Evolutionary conservation across 2,888 invertebrate species (phyloP).

Genomic region (Andrena fulva): DNA sequence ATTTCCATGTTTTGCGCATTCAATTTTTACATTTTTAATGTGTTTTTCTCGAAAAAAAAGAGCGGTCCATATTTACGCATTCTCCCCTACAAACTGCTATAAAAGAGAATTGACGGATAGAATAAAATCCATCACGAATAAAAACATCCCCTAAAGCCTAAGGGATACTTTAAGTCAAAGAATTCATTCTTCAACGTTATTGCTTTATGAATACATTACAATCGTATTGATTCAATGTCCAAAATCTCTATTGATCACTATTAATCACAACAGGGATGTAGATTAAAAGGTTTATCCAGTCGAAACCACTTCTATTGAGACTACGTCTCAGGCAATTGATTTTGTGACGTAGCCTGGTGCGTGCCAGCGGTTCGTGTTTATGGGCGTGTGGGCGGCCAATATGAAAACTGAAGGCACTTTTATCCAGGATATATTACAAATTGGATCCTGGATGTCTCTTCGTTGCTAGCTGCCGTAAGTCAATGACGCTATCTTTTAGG

Average conservation of each 20-base stretch:
- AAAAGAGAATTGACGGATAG: too few relatives aligned
- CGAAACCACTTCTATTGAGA: not conserved
- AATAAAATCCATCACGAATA: too few relatives aligned
- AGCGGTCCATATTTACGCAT: too few relatives aligned
- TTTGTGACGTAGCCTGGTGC: conserved; percentile 12
- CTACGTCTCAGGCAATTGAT: conserved; percentile 42
- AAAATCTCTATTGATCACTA: not conserved
- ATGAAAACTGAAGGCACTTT: conserved; percentile 34
- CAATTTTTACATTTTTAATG: too few relatives aligned
- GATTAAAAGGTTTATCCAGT: conserved; percentile 12
- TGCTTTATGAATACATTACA: too few relatives aligned
- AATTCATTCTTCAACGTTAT: too few relatives aligned
- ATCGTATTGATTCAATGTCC: not conserved
- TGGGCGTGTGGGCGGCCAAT: conserved; percentile 26
- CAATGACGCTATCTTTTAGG: conserved; percentile 20
- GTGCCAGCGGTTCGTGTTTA: conserved; percentile 48
- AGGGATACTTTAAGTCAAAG: too few relatives aligned
- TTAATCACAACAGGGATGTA: not conserved
- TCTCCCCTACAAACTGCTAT: too few relatives aligned
- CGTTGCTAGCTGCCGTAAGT: conserved; percentile 9
- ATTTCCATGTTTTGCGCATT: too few relatives aligned
- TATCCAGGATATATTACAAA: conserved; percentile 55
- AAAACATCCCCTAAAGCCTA: too few relatives aligned
- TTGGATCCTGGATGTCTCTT: conserved; percentile 39
- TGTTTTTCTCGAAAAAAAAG: too few relatives aligned